phyloP scores from a whole-genome alignment of 2,888 invertebrate species.

The Belgica antarctica region DNA sequence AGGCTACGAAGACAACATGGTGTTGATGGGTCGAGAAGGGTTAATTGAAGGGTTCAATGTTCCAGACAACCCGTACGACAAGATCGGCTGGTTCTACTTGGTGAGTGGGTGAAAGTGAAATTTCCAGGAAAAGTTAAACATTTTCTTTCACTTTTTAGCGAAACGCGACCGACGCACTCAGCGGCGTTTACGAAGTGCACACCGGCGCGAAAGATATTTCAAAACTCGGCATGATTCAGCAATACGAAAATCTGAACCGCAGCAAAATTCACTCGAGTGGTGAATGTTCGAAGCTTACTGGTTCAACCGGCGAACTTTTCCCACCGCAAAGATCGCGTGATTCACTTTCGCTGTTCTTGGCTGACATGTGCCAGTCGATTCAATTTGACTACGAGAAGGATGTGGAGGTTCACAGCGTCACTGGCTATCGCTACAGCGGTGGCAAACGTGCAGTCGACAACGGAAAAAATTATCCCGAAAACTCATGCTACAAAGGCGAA shows the following conservation, averaged over 20 bases:
- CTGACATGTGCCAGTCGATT: conserved; percentile 73
- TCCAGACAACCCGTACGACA: conserved; percentile 60
- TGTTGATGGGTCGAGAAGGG: conserved; percentile 60
- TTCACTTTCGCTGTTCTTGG: conserved; percentile 65
- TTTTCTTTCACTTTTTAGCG: conserved; percentile 51
- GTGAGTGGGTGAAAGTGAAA: conserved; percentile 50
- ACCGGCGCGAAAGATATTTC: conserved; percentile 64
- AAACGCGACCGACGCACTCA: conserved; percentile 70
- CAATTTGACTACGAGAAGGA: conserved; percentile 63
- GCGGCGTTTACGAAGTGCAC: conserved; percentile 74
- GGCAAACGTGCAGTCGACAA: conserved; percentile 66
- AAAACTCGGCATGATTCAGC: conserved; percentile 66
- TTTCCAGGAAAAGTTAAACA: neutral
- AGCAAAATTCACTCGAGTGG: conserved; percentile 57
- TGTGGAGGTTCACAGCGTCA: conserved; percentile 60
- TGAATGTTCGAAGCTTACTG: conserved; percentile 63
- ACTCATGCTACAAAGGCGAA: conserved; percentile 62
- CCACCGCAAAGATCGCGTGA: conserved; percentile 64
- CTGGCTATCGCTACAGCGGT: conserved; percentile 67
- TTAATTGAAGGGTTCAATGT: conserved; percentile 52
- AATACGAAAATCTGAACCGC: conserved; percentile 68
- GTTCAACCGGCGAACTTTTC: conserved; percentile 79
- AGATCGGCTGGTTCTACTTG: conserved; percentile 68
- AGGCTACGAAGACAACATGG: conserved; percentile 68
- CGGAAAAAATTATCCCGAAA: conserved; percentile 56